Base-by-base conservation (phyloP, 2,113 vertebrate genomes). In the Ceyx cyanopectus region DNA sequence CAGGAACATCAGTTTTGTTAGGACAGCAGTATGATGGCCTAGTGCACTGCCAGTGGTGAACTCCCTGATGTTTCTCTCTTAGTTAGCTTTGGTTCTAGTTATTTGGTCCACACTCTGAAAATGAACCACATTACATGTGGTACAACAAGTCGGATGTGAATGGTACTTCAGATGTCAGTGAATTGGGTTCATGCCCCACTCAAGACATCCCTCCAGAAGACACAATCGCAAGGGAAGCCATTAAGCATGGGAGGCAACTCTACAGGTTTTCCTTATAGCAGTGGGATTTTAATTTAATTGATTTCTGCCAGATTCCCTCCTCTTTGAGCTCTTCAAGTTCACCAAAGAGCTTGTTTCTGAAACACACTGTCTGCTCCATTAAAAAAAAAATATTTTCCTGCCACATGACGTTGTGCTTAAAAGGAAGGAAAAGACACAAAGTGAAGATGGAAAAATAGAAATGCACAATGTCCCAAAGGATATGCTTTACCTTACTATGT, bases 361-460 rank as follows among this genome's bases (percentile, higher is more conserved):
- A 84, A 27, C 26, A 73, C 6, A 10, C 41, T 87, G 30, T 72
- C 80, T 86, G 8, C 8, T 37, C 37, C 37, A 37, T 37, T 37
- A 37, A 37, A 37, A 37, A 37, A 37, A 37, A 37, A 37, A 37
- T 12, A 22, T 85, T 67, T 88, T 82, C 17, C 14, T 94, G 45
- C 74, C 32, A 3, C 50, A 30, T 2, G 6, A 65, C 1, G 1
- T 22, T 66, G 17, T 79, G 32, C 70, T 87, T 91, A 76, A 90
- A 95, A 83, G 18, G 73, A 88, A 77, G 62, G 65, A 85, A 58
- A 70, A 76, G 65, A 41, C 48, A 83, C 87, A 93, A 91, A 90
- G 27, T 26, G 46, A 94, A 89, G 40, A 82, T 10, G 46, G 89
- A 87, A 92, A 93, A 93, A 73, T 17, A 94, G 81, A 92, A 90